These are phyloP conservation scores for Pseudonaja textilis DNA, from an alignment of 2,113 vertebrate genomes.

Conservation along the genomic window DNA sequence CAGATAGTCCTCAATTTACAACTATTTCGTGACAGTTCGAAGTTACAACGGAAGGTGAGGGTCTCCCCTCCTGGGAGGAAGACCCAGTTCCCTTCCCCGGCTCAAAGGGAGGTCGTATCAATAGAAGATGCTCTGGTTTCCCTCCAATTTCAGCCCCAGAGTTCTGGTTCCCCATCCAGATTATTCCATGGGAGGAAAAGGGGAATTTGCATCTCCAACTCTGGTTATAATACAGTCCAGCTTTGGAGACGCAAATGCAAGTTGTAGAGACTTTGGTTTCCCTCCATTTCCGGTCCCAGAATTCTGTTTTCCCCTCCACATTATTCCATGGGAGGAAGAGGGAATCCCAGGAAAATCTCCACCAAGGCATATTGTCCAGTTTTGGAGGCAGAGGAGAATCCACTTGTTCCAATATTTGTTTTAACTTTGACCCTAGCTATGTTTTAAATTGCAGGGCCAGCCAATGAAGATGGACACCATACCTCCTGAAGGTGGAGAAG, in stretches of 20 bases:
- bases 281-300: fast-evolving
- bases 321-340: not conserved
- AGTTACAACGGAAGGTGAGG: no score
- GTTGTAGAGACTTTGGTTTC: not conserved
- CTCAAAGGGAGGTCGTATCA: no score
- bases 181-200: no score
- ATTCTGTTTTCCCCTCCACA: not conserved
- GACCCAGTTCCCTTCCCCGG: no score
- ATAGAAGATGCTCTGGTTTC: no score
- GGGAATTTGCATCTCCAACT: no score
- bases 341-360: not conserved
- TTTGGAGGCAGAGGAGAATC: not conserved
- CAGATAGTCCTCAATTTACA: no score
- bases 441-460: not conserved
- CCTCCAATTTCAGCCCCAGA: no score
- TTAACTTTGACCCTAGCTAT: not conserved
- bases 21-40: no score
- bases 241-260: not conserved
- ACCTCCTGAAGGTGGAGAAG: not conserved
- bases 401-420: not conserved
- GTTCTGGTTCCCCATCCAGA: no score
- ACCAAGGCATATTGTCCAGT: not conserved
- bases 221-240: no score
- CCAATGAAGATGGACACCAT: not conserved
- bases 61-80: no score